phyloP scores from a whole-genome alignment of 2,888 invertebrate genomes.

The Colletes collaris region DNA sequence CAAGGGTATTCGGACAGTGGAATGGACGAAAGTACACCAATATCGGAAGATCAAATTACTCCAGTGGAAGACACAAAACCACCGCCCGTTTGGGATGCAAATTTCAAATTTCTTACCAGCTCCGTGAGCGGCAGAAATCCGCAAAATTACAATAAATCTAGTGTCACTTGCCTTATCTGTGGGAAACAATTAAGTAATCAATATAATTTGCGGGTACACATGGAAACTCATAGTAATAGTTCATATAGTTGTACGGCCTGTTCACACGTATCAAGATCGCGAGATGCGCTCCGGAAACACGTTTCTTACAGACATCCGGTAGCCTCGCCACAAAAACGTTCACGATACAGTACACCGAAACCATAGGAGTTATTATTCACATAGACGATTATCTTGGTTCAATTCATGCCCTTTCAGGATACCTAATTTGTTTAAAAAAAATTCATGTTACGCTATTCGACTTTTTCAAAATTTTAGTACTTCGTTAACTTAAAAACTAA shows the following conservation, averaged over 20 bases:
- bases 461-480: conserved; percentile 18
- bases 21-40: conserved; percentile 61
- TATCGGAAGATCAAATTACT: conserved; percentile 69
- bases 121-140: conserved; percentile 70
- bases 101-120: conserved; percentile 75
- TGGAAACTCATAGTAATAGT: conserved; percentile 95
- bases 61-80: conserved; percentile 77
- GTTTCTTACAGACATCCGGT: conserved; percentile 93
- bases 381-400: conserved; percentile 53
- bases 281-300: conserved; percentile 94
- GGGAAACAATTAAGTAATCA: conserved; percentile 95
- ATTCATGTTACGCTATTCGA: conserved; percentile 43
- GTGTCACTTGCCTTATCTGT: conserved; percentile 91
- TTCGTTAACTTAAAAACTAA: conserved; percentile 28
- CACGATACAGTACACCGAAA: conserved; percentile 77
- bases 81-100: conserved; percentile 73
- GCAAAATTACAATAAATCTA: conserved; percentile 80
- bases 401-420: conserved; percentile 44
- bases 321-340: conserved; percentile 83
- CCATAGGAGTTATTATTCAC: conserved; percentile 66
- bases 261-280: conserved; percentile 93
- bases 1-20: conserved; percentile 61
- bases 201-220: conserved; percentile 94
- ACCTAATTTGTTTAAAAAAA: conserved; percentile 38
- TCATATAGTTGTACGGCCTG: conserved; percentile 94